Conservation (phyloP, 2,797 vertebrate species). For the Poeciliopsis paucimaculata region DNA sequence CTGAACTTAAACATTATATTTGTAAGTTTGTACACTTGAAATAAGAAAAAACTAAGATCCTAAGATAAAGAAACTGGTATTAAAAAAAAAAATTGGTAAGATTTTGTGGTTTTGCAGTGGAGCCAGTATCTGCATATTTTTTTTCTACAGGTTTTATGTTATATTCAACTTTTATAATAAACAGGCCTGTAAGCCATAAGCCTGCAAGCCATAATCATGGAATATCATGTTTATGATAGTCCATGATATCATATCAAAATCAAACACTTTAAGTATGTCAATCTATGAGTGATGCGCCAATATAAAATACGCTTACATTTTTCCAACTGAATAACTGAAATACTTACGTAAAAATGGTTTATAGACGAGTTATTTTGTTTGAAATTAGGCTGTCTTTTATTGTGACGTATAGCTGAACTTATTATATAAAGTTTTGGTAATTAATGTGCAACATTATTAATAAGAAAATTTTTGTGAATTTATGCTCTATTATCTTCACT, state of each 20-base stretch:
- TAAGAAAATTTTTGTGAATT: neutral
- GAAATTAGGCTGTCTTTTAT: neutral
- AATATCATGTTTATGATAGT: too few species aligned
- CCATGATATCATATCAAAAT: neutral
- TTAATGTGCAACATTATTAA: constrained; percentile 23
- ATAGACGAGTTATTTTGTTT: neutral
- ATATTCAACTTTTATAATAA: neutral
- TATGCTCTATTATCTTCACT: constrained; percentile 3
- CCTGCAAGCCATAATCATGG: neutral
- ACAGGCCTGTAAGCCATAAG: too few species aligned
- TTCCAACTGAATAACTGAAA: neutral
- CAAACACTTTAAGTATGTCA: neutral
- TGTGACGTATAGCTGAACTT: neutral
- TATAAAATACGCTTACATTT: neutral
- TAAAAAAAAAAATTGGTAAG: too few species aligned
- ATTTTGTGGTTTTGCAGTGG: too few species aligned
- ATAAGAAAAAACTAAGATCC: too few species aligned
- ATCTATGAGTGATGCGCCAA: neutral
- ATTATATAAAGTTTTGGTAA: constrained; percentile 4
- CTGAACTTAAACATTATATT: too few species aligned
- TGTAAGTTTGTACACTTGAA: too few species aligned
- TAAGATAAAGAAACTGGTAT: too few species aligned
- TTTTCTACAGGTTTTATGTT: constrained; percentile 8
- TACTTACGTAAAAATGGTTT: neutral
- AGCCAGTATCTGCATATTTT: neutral